These are phyloP conservation scores for Enteromius paludinosus DNA, from an alignment of 2,797 vertebrate genomes.

Conservation along the genomic window DNA sequence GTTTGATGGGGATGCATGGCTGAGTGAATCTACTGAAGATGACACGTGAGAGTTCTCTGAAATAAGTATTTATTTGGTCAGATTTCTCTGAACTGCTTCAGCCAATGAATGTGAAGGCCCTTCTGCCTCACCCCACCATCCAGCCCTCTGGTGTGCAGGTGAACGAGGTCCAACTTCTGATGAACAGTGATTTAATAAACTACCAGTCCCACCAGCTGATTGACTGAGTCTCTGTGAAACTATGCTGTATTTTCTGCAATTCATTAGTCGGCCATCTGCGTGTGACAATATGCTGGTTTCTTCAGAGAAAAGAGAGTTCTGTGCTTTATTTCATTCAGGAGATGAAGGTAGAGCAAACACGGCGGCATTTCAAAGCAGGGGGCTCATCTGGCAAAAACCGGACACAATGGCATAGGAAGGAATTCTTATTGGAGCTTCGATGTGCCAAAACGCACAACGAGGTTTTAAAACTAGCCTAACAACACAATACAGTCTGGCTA, in stretches of 20 bases:
- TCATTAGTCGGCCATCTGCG: slow-evolving; percentile 51
- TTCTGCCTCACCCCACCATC: slow-evolving; percentile 7
- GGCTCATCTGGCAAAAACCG: slow-evolving; percentile 7
- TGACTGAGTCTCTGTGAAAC: slow-evolving; percentile 24
- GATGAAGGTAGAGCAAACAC: slow-evolving; percentile 9
- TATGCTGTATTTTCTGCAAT: slow-evolving; percentile 35
- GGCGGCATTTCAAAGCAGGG: background rate
- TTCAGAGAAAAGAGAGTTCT: slow-evolving; percentile 26
- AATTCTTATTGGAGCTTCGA: slow-evolving; percentile 1
- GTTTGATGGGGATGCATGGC: background rate
- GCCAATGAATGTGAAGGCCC: background rate
- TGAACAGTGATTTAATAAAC: slow-evolving; percentile 50
- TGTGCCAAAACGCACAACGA: background rate
- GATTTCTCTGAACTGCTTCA: slow-evolving; percentile 19
- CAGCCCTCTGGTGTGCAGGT: slow-evolving; percentile 38
- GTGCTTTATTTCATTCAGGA: background rate
- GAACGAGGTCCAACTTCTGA: slow-evolving; percentile 43
- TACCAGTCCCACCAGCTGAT: slow-evolving; percentile 24
- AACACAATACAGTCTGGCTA: slow-evolving; percentile 18
- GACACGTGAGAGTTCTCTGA: background rate
- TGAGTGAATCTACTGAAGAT: background rate
- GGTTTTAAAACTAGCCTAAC: slow-evolving; percentile 2
- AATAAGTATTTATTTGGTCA: slow-evolving; percentile 8
- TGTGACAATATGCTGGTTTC: slow-evolving; percentile 40
- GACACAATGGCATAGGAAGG: background rate